These are phyloP conservation scores for Chelmon rostratus DNA, from an alignment of 2,797 vertebrate genomes.

Conservation along the genomic window DNA sequence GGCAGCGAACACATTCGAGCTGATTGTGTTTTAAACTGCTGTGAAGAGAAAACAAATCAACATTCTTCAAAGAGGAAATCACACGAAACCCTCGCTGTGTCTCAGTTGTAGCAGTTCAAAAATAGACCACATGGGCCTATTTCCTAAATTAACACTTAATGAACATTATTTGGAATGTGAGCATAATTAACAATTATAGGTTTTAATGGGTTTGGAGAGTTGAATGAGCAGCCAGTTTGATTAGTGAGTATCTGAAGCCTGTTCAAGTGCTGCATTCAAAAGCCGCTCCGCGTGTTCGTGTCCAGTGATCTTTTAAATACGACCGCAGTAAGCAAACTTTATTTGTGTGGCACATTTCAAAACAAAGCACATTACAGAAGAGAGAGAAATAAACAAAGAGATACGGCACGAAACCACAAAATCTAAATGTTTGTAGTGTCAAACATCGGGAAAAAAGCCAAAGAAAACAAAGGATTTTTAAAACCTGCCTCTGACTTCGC, in stretches of 20 bases:
- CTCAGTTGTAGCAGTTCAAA: background rate
- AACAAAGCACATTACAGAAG: background rate
- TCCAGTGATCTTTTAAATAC: background rate
- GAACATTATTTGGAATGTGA: background rate
- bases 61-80: background rate
- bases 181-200: background rate
- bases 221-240: background rate
- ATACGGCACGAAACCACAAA: background rate
- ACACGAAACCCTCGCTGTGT: background rate
- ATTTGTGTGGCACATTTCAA: background rate
- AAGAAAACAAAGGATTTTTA: background rate
- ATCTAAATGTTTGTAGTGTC: background rate
- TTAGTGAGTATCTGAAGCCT: conserved; percentile 1
- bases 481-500: background rate
- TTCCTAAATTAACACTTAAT: background rate
- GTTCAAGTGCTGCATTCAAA: background rate
- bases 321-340: background rate
- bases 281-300: background rate
- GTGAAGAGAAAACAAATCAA: background rate
- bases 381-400: background rate
- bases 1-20: background rate
- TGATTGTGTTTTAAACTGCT: background rate
- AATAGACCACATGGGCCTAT: background rate
- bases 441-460: background rate
- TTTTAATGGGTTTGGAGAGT: background rate